Conservation (phyloP, 2,113 vertebrate species). For the Cavia porcellus region DNA sequence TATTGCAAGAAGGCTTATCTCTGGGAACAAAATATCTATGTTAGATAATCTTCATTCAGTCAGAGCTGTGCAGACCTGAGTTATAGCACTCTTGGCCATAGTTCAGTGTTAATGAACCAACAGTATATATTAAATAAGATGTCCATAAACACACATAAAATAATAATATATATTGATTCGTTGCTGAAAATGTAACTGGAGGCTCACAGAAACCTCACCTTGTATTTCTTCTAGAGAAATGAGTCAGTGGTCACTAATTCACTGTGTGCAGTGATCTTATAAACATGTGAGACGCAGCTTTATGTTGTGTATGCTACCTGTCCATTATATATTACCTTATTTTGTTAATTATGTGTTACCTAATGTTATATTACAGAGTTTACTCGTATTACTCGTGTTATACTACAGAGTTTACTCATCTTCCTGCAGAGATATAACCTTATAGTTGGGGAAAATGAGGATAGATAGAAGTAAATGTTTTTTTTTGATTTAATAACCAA, state of each 20-base stretch:
- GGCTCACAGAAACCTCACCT: neutral
- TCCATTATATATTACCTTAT: neutral
- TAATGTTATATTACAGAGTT: neutral
- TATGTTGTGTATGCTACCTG: neutral
- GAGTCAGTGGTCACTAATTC: neutral
- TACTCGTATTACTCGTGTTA: neutral
- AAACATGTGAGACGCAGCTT: neutral
- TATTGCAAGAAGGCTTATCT: slow-evolving; percentile 36
- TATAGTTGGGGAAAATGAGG: neutral
- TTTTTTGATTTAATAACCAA: neutral
- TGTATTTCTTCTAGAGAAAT: neutral
- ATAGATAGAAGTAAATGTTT: neutral
- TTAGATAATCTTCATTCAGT: slow-evolving; percentile 28
- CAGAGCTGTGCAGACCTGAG: neutral
- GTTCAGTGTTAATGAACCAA: neutral
- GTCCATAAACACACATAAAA: neutral
- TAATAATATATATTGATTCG: slow-evolving; percentile 3
- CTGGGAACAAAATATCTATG: neutral
- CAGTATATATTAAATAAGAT: slow-evolving; percentile 1
- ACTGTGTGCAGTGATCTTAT: neutral
- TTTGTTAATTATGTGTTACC: neutral
- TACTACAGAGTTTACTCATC: neutral
- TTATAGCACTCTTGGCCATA: neutral
- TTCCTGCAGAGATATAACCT: neutral
- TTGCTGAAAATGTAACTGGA: slow-evolving; percentile 26